Evolutionary conservation across 2,113 vertebrate species (phyloP).

Genomic region (Calidris pygmaea): DNA sequence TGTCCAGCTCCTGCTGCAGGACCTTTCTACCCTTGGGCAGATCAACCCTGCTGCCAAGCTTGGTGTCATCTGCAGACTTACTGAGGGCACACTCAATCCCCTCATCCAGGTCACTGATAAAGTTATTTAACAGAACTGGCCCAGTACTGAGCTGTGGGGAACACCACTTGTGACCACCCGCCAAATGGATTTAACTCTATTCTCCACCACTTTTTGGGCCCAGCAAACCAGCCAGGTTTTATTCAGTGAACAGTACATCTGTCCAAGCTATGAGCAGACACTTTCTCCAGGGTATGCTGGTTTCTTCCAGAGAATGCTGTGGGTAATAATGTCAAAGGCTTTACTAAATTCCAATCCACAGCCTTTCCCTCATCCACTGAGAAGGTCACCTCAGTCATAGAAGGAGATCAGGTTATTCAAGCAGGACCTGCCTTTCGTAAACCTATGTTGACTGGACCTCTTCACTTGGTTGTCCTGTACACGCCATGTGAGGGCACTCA

Average conservation of each 20-base stretch:
- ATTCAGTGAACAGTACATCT: neutral
- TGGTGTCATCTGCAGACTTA: neutral
- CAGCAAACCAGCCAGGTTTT: neutral
- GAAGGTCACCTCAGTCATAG: neutral
- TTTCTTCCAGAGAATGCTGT: no score
- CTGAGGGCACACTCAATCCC: neutral
- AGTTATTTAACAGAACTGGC: neutral
- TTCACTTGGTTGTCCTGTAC: neutral
- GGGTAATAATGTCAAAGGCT: no score
- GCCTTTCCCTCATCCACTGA: neutral
- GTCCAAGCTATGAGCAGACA: no score
- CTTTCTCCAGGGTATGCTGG: no score
- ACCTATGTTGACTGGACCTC: neutral
- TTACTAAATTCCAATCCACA: neutral
- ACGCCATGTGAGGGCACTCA: no score
- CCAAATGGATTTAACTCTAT: neutral
- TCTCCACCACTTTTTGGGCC: no score
- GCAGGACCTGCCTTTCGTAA: neutral
- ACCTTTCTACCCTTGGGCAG: neutral
- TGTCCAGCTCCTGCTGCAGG: neutral
- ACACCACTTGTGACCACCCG: fast-evolving
- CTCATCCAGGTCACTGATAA: neutral
- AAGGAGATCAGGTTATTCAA: neutral
- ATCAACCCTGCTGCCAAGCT: fast-evolving
- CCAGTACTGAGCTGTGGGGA: neutral